These are phyloP conservation scores for Siniperca undulata DNA, from an alignment of 2,797 vertebrate genomes.

Conservation along the genomic window DNA sequence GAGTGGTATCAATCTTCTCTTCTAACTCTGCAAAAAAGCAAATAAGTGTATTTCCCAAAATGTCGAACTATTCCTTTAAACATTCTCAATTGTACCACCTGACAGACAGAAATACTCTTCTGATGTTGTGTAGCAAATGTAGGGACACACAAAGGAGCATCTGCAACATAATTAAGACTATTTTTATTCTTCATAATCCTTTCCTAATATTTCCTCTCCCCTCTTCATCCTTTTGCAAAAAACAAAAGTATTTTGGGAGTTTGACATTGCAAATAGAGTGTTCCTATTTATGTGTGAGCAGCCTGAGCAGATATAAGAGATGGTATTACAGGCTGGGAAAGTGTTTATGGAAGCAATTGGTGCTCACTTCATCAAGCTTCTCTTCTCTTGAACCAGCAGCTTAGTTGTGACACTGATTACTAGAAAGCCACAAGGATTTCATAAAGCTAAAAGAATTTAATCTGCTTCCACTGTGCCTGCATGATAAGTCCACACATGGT, in stretches of 20 bases:
- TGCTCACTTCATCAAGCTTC: constrained; percentile 50
- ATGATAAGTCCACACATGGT: constrained; percentile 32
- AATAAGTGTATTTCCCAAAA: background rate
- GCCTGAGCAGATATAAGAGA: constrained; percentile 40
- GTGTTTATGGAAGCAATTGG: constrained; percentile 30
- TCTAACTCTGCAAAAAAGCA: background rate
- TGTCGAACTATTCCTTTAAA: constrained; percentile 1
- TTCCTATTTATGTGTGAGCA: constrained; percentile 30
- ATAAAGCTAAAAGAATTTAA: constrained; percentile 61
- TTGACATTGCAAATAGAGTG: constrained; percentile 15
- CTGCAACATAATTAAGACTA: constrained; percentile 1
- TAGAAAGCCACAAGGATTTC: constrained; percentile 58
- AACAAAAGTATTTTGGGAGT: background rate
- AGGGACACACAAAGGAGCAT: constrained; percentile 4
- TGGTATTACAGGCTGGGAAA: constrained; percentile 7
- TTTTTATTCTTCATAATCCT: background rate
- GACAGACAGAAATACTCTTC: background rate
- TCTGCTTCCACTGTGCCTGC: constrained; percentile 44
- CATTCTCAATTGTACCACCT: constrained; percentile 27
- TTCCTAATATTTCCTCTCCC: background rate
- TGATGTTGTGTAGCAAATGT: background rate
- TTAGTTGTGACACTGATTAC: constrained; percentile 65
- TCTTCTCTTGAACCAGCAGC: constrained; percentile 49
- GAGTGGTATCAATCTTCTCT: background rate
- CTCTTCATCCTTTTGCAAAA: background rate